Evolutionary conservation across 1,140 invertebrate genomes (phyloP).

Genomic region (Venturia canescens): DNA sequence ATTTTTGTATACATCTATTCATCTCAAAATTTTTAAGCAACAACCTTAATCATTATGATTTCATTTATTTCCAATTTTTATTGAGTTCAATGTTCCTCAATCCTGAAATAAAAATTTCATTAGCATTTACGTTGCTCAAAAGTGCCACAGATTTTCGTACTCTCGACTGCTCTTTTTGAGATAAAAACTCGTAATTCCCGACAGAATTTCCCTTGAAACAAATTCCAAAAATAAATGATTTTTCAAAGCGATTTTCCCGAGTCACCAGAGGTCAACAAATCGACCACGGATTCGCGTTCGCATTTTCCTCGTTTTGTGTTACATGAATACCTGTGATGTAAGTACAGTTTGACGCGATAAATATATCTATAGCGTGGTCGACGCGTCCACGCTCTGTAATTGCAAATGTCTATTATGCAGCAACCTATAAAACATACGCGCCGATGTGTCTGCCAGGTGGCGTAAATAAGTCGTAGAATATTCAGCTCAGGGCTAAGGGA

Average conservation of each 20-base stretch:
- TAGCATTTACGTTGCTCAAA: no score
- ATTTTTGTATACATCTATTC: no score
- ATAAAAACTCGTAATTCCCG: background rate
- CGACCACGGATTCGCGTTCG: background rate
- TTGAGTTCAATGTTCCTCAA: no score
- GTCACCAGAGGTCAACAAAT: background rate
- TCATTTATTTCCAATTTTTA: no score
- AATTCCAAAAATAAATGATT: background rate
- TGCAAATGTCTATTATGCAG: conserved; percentile 35
- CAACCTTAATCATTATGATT: no score
- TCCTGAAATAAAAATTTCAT: no score
- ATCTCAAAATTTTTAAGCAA: no score
- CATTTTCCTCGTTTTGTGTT: background rate
- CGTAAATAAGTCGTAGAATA: conserved; percentile 56
- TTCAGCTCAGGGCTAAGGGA: conserved; percentile 67
- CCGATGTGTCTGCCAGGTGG: conserved; percentile 45
- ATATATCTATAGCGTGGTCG: conserved; percentile 1
- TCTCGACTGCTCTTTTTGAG: no score
- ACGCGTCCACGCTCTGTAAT: background rate
- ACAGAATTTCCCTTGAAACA: no score
- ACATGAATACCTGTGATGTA: conserved; percentile 4
- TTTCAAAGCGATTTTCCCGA: background rate
- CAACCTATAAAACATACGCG: conserved; percentile 14
- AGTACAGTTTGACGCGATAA: conserved; percentile 7
- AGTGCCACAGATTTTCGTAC: no score